phyloP scores from a whole-genome alignment of 2,888 invertebrate species.

The Tuta absoluta region DNA sequence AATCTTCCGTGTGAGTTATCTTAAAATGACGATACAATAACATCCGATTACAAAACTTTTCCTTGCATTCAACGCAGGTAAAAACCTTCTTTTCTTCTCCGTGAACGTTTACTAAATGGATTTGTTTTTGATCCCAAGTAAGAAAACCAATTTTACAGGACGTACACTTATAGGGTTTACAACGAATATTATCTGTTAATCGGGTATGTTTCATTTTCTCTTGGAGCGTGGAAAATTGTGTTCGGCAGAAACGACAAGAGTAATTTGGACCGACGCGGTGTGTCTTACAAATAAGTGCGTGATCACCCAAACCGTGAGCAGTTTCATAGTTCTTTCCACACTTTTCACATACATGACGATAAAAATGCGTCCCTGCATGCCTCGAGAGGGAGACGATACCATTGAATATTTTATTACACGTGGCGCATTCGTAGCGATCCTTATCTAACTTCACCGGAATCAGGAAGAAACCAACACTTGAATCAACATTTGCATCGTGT shows the following conservation, averaged over 20 bases:
- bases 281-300: background rate
- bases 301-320: background rate
- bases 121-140: constrained; percentile 36
- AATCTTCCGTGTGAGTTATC: constrained; percentile 37
- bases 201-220: constrained; percentile 4
- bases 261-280: background rate
- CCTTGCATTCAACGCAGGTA: constrained; percentile 38
- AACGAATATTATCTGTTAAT: background rate
- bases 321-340: constrained; percentile 33
- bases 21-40: constrained; percentile 40
- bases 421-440: constrained; percentile 31
- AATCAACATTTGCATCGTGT: constrained; percentile 32
- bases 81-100: constrained; percentile 37
- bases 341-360: constrained; percentile 35
- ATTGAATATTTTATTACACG: constrained; percentile 33
- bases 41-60: constrained; percentile 35
- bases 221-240: background rate
- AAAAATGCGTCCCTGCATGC: constrained; percentile 36
- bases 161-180: constrained; percentile 36
- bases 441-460: constrained; percentile 34
- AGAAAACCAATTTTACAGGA: constrained; percentile 40
- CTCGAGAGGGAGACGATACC: constrained; percentile 30
- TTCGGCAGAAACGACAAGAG: background rate
- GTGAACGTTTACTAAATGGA: constrained; percentile 38
- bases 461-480: constrained; percentile 28